Percentiles rank a stretch among this genome's conserved stretches.
phyloP scores from a whole-genome alignment of 1,140 invertebrate genomes.

The Brachionus paranguensis region DNA sequence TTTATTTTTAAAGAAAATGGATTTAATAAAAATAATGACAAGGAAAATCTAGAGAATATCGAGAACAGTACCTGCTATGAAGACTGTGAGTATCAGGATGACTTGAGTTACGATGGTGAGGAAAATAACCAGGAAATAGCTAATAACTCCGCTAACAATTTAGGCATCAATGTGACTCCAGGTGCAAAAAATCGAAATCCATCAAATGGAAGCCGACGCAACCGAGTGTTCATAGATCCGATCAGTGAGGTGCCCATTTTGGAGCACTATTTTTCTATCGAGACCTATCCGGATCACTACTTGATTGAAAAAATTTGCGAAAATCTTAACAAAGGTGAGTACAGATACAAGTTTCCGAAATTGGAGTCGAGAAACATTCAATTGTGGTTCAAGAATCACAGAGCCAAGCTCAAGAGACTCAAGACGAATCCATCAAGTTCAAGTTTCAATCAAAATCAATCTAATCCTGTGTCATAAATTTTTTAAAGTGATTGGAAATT shows the following conservation, averaged over 20 bases:
- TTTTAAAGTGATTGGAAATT: not conserved
- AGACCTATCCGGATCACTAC: constrained; percentile 66
- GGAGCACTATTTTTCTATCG: constrained; percentile 92
- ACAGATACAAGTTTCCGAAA: constrained; percentile 88
- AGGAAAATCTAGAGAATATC: not conserved
- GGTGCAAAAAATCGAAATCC: not conserved
- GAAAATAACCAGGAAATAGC: not conserved
- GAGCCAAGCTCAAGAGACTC: constrained; percentile 80
- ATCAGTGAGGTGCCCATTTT: constrained; percentile 91
- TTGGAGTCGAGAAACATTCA: constrained; percentile 95
- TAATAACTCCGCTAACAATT: not conserved
- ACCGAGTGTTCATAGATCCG: constrained; percentile 96
- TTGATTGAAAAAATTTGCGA: constrained; percentile 88
- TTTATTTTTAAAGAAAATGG: not conserved
- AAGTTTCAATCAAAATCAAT: constrained; percentile 13
- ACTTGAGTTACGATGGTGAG: not conserved
- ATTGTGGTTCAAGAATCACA: constrained; percentile 81
- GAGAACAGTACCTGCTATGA: constrained; percentile 10
- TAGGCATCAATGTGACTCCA: not conserved
- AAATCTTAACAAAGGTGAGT: constrained; percentile 78
- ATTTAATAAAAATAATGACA: not conserved
- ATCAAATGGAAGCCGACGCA: constrained; percentile 59
- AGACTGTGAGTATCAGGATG: constrained; percentile 7
- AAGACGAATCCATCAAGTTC: constrained; percentile 18
- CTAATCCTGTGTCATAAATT: constrained; percentile 4